Evolutionary conservation across 2,888 invertebrate species (phyloP), one percentile per base, ranked within the genome.

Genomic region (Aleiodes leptofemur): DNA sequence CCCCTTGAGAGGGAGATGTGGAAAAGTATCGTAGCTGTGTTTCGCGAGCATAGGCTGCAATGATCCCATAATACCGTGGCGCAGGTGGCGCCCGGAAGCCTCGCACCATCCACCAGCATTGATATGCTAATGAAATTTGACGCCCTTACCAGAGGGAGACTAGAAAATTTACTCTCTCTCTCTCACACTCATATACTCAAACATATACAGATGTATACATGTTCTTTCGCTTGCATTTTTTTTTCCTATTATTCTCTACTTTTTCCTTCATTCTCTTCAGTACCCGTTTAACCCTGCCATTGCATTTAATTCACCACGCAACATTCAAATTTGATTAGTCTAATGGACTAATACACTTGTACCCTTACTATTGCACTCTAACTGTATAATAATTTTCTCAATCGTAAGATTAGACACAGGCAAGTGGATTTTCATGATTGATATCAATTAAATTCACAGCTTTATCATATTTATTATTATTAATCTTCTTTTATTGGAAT

Each of bases 91-190:
- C 86, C 84, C 84, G 77, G 69, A 81, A 83, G 80, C 82, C 51
- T 81, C 83, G 81, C 84, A 84, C 87, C 87, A 88, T 87, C 87
- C 87, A 82, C 87, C 88, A 87, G 86, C 88, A 89, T 89, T 89
- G 89, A 89, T 89, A 89, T 89, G 89, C 88, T 89, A 89, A 89
- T 89, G 89, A 89, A 89, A 89, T 89, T 89, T 89, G 89, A 88
- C 87, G 86, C 89, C 87, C 88, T 86, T 84, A 84, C 86, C 57
- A 72, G 61, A 74, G 71, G 56, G 59, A 72, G 43, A 53, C 68
- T 68, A 34, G 55, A 72, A 69, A 59, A 72, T 56, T 57, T 74
- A 71, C 31, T 64, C 64, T 51, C 70, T 64, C n/a, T 34, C n/a
- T 73, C 50, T n/a, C 38, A 43, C 11, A 43, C 6, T 6, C 34